Evolutionary conservation across 2,888 invertebrate genomes (phyloP).

Genomic region (Sylvicola fuscatus): DNA sequence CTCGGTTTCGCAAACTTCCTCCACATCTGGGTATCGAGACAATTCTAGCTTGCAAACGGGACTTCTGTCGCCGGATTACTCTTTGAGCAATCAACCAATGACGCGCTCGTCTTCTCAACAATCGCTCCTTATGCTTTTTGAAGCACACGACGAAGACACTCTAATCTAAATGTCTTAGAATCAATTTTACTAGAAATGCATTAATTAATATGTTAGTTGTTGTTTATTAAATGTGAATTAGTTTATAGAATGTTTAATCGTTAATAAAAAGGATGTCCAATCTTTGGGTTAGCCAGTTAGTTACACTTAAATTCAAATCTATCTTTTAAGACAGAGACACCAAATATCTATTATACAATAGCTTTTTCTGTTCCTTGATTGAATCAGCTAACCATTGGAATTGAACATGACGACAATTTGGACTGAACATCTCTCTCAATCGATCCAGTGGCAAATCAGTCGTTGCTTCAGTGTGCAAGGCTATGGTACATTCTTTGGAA

Average conservation of each 20-base stretch:
- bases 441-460: not conserved
- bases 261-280: too few relatives aligned
- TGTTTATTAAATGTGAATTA: too few relatives aligned
- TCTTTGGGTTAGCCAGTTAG: too few relatives aligned
- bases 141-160: constrained; percentile 70
- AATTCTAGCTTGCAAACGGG: constrained; percentile 35
- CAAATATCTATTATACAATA: too few relatives aligned
- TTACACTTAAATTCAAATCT: too few relatives aligned
- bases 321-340: too few relatives aligned
- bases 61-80: constrained; percentile 26
- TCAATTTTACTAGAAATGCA: too few relatives aligned
- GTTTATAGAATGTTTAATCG: too few relatives aligned
- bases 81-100: constrained; percentile 39
- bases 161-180: constrained; percentile 28
- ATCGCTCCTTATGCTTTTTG: constrained; percentile 53
- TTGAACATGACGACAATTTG: constrained; percentile 16
- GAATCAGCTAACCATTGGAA: too few relatives aligned
- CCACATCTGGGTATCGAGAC: constrained; percentile 64
- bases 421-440: constrained; percentile 14
- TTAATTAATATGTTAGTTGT: too few relatives aligned
- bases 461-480: not conserved
- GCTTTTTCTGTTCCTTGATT: too few relatives aligned
- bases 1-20: constrained; percentile 65
- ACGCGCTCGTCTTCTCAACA: constrained; percentile 54
- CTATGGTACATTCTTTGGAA: constrained; percentile 1